Conservation (phyloP, 2,797 vertebrate genomes). For the Alauda arvensis region DNA sequence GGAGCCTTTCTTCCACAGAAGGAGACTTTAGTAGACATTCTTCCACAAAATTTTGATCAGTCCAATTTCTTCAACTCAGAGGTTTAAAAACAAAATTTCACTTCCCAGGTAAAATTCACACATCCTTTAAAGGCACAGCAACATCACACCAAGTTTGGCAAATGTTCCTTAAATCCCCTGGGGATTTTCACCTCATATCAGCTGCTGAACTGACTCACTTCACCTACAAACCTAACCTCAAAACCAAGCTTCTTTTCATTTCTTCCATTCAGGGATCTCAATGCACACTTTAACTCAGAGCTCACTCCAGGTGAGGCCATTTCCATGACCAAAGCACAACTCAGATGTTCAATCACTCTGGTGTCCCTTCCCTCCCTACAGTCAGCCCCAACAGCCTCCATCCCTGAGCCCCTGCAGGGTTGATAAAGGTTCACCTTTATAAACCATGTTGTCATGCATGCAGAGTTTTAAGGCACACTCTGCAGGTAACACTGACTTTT, state of each 20-base stretch:
- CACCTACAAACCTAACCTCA: background rate
- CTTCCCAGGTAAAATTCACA: background rate
- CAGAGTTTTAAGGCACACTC: background rate
- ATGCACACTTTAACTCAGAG: background rate
- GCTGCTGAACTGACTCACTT: background rate
- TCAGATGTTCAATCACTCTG: background rate
- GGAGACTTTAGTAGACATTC: too few relatives aligned
- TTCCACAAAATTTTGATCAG: background rate
- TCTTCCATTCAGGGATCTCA: background rate
- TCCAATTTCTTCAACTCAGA: background rate
- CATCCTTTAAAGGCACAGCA: background rate
- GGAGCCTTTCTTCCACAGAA: too few relatives aligned
- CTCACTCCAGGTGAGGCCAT: background rate
- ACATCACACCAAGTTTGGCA: background rate
- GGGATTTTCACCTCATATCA: background rate
- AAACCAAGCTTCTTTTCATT: background rate
- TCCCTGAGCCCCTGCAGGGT: background rate
- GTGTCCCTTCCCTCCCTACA: background rate
- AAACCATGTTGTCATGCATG: background rate
- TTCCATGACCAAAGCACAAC: background rate
- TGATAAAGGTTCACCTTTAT: background rate
- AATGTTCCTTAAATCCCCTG: background rate
- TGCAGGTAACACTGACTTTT: background rate
- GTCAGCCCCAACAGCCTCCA: background rate
- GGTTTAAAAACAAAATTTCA: background rate